Percentiles rank a stretch among this genome's conserved stretches.
phyloP scores from a whole-genome alignment of 1,140 invertebrate species.

The Lordiphosa mommai region DNA sequence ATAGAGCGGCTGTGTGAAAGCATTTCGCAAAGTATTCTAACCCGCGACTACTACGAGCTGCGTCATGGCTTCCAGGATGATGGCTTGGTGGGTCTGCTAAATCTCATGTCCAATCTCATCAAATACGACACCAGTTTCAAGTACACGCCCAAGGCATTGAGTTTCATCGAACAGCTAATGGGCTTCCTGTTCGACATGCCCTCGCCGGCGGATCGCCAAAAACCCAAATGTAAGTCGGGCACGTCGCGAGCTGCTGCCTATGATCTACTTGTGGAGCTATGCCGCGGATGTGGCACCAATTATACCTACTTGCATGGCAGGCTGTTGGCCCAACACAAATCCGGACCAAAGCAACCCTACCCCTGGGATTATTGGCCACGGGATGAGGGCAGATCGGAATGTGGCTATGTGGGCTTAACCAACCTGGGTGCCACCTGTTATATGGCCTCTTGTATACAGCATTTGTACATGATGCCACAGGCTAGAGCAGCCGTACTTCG shows the following conservation, averaged over 20 bases:
- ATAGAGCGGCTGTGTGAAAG: constrained; percentile 88
- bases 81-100: constrained; percentile 92
- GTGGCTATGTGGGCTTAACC: constrained; percentile 95
- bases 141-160: constrained; percentile 87
- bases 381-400: constrained; percentile 95
- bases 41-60: constrained; percentile 90
- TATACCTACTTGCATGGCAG: constrained; percentile 91
- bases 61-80: constrained; percentile 92
- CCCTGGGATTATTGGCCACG: constrained; percentile 99
- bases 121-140: constrained; percentile 94
- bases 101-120: constrained; percentile 90
- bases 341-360: constrained; percentile 90
- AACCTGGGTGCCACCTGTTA: constrained; percentile 98
- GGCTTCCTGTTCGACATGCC: constrained; percentile 94
- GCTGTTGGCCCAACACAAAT: constrained; percentile 91
- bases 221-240: constrained; percentile 96
- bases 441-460: constrained; percentile 98
- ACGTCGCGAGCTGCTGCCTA: constrained; percentile 93
- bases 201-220: constrained; percentile 89
- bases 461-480: constrained; percentile 97
- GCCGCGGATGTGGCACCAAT: constrained; percentile 91
- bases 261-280: constrained; percentile 93
- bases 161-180: constrained; percentile 88
- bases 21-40: constrained; percentile 87
- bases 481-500: constrained; percentile 89